Evolutionary conservation across 92 coral and sea anemone genomes (phyloP).

Genomic region (Siderastrea radians): DNA sequence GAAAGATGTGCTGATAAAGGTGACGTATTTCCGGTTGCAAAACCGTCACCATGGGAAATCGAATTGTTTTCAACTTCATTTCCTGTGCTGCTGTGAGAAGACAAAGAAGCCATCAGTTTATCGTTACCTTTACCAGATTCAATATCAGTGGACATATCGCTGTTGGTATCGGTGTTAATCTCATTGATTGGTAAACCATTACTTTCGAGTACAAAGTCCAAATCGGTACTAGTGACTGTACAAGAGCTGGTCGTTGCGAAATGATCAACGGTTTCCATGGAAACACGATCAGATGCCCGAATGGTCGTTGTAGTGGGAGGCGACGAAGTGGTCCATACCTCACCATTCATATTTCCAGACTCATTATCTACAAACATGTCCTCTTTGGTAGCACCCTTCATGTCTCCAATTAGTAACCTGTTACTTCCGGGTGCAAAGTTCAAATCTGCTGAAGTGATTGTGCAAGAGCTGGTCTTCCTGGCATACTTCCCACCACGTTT

Average conservation of each 20-base stretch:
- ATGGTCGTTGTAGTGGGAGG: neutral
- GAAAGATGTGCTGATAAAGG: neutral
- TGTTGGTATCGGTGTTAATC: too few species aligned
- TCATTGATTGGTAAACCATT: neutral
- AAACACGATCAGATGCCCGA: neutral
- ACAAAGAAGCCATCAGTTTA: neutral
- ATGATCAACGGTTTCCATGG: neutral
- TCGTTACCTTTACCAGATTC: neutral
- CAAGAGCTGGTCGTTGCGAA: neutral
- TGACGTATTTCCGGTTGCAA: neutral
- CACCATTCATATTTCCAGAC: neutral
- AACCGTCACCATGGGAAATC: neutral
- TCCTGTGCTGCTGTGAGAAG: neutral
- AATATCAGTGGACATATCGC: neutral
- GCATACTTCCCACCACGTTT: neutral
- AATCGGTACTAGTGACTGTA: neutral
- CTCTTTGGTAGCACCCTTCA: neutral
- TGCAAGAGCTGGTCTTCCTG: neutral
- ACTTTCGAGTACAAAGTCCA: neutral
- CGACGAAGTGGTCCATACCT: neutral
- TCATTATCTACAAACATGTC: neutral
- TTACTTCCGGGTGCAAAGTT: neutral
- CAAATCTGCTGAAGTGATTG: neutral
- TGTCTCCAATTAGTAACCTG: neutral
- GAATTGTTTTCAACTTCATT: neutral